These are phyloP conservation scores for Bedellia somnulentella DNA, from an alignment of 2,888 invertebrate species.

Conservation along the genomic window DNA sequence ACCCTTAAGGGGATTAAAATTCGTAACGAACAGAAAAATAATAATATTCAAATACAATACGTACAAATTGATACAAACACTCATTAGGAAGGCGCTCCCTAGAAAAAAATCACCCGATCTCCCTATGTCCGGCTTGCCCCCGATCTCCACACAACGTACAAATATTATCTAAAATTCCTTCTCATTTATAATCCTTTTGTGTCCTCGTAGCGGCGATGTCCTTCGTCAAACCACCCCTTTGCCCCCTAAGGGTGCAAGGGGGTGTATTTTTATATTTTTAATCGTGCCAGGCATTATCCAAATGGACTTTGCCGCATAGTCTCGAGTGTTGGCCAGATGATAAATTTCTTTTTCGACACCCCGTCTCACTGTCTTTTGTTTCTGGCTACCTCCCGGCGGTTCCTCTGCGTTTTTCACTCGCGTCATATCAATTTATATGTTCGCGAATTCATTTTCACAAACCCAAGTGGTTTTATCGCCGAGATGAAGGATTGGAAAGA, in stretches of 20 bases:
- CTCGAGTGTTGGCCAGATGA: constrained; percentile 54
- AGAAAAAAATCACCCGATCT: constrained; percentile 5
- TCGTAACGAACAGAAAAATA: constrained; percentile 48
- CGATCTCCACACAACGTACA: constrained; percentile 31
- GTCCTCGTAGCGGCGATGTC: constrained; percentile 54
- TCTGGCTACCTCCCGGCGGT: no score
- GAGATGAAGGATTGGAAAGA: no score
- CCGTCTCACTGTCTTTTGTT: constrained; percentile 31
- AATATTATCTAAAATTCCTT: constrained; percentile 64
- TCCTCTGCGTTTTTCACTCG: no score
- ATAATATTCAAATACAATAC: constrained; percentile 62
- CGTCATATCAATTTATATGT: no score
- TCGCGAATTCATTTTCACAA: no score
- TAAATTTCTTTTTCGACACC: constrained; percentile 60
- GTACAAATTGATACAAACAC: constrained; percentile 60
- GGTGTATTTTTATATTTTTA: constrained; percentile 62
- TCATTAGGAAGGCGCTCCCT: constrained; percentile 46
- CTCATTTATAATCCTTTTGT: constrained; percentile 64
- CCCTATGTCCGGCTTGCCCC: constrained; percentile 2
- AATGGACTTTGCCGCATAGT: constrained; percentile 57
- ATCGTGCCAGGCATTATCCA: constrained; percentile 62
- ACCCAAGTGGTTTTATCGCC: no score
- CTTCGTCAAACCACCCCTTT: constrained; percentile 44
- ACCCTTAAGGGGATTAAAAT: constrained; percentile 44
- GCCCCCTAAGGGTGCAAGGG: constrained; percentile 20